These are phyloP conservation scores for Aspidapion aeneum DNA, from an alignment of 2,888 invertebrate species.

Conservation along the genomic window DNA sequence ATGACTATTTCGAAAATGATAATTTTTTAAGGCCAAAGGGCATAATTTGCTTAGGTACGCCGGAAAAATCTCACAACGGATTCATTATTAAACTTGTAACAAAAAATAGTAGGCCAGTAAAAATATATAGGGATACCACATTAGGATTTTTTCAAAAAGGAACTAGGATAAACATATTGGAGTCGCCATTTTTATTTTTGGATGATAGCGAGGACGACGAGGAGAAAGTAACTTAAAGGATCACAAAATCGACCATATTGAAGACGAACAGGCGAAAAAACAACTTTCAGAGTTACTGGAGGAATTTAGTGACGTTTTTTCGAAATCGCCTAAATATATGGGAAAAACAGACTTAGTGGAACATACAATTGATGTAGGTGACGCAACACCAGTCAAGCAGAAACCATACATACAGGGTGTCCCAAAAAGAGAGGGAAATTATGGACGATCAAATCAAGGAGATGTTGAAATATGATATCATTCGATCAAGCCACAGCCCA, in stretches of 20 bases:
- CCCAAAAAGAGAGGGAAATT: constrained; percentile 7
- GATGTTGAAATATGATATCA: constrained; percentile 4
- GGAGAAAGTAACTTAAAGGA: background rate
- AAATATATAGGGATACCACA: background rate
- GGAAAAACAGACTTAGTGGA: background rate
- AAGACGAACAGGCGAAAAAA: background rate
- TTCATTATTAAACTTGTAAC: background rate
- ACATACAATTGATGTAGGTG: constrained; percentile 4
- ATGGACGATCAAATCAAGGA: constrained; percentile 7
- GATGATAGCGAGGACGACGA: background rate
- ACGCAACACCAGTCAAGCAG: background rate
- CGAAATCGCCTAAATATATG: constrained; percentile 1
- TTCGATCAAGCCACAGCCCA: constrained; percentile 1
- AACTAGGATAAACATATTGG: background rate
- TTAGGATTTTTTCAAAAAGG: background rate
- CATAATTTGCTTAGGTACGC: background rate
- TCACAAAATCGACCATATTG: background rate
- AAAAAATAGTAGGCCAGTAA: background rate
- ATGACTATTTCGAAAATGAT: background rate
- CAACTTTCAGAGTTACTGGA: background rate
- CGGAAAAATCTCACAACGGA: background rate
- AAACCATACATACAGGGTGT: constrained; percentile 10
- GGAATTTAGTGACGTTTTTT: background rate
- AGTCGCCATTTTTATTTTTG: background rate
- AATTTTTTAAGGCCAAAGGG: background rate